Evolutionary conservation across 2,113 vertebrate species (phyloP).

Genomic region (Phodopus roborovskii): DNA sequence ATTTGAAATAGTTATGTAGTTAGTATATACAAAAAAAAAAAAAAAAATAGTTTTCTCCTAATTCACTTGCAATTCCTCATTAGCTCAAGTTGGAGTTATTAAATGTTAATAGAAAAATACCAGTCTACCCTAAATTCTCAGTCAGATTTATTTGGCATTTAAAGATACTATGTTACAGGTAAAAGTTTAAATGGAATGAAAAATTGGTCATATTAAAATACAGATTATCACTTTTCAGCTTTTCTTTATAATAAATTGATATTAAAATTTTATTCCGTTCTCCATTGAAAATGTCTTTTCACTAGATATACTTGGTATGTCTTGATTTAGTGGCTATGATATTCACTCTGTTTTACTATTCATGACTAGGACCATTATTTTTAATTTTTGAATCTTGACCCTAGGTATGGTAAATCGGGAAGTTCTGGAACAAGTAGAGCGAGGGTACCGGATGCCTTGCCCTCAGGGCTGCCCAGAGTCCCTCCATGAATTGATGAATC

Average conservation of each 20-base stretch:
- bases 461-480: constrained; percentile 97
- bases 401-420: constrained; percentile 97
- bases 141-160: not conserved
- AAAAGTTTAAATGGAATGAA: constrained; percentile 3
- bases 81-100: not conserved
- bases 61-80: not conserved
- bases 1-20: not conserved
- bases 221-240: constrained; percentile 24
- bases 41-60: constrained; percentile 18
- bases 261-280: constrained; percentile 8
- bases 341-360: not conserved
- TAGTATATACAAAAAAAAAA: constrained; percentile 31
- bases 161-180: constrained; percentile 32
- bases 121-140: constrained; percentile 28
- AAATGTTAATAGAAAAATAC: constrained; percentile 17
- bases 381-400: constrained; percentile 53
- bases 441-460: constrained; percentile 97
- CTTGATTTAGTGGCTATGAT: not conserved
- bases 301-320: constrained; percentile 22
- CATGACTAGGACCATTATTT: not conserved
- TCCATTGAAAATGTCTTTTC: constrained; percentile 35
- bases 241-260: constrained; percentile 22
- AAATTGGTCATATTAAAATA: constrained; percentile 45
- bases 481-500: constrained; percentile 96
- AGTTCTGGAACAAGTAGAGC: constrained; percentile 96